Base-by-base conservation (phyloP, 2,888 invertebrate genomes). In the Callosobruchus maculatus region DNA sequence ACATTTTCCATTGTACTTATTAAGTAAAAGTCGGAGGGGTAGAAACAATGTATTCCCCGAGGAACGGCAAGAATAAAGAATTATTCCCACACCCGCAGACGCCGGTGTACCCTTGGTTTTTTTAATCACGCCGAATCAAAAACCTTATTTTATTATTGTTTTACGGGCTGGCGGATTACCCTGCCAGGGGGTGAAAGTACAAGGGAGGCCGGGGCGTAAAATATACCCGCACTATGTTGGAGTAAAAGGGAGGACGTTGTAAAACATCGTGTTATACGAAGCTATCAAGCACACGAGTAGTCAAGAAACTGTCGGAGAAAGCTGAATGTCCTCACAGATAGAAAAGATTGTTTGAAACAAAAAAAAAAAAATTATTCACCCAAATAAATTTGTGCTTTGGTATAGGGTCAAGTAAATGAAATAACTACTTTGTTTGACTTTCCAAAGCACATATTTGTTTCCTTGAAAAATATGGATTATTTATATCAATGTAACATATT, bases 91-190 rank as follows among this genome's bases (percentile, higher is more conserved):
- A 82, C 81, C 80, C 82, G 78, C 80, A 68, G 68, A 21, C 21
- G 21, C 68, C 20, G 22, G 68, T 21, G 68, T 82, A 81, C 82
- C 81, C 82, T 79, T 82, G 81, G 81, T 82, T 84, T 86, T 86
- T 87, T 87, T 86, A 87, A 86, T 86, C 86, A 87, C 84, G 83
- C 84, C 85, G 82, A 86, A 86, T 86, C 85, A 85, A 84, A 85
- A 85, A 84, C 83, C 84, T 83, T 83, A 82, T 81, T 83, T 82
- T 84, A 83, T 84, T 84, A 84, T 84, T 84, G 84, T 83, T 84
- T 84, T 84, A 84, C 80, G 82, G 82, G 81, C 79, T 80, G 73
- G 71, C 79, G 79, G 83, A 84, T 83, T 83, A 82, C 81, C 77
- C 78, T 75, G 78, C 77, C 77, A 78, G 76, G 77, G 78, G 75